phyloP scores from a whole-genome alignment of 1,140 invertebrate species.

The Drosophila pandora region DNA sequence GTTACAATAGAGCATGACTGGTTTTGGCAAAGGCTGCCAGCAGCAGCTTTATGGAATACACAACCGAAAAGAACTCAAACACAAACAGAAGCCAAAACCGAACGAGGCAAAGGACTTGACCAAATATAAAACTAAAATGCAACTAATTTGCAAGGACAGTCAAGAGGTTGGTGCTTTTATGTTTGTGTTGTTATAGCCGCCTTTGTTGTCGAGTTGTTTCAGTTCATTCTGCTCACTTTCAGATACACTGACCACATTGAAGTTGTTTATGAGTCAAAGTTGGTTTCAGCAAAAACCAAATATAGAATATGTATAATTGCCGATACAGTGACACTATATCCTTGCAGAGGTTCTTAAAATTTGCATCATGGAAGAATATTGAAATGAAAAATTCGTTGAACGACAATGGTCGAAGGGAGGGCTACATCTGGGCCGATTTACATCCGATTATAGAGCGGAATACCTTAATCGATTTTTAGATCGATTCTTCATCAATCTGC shows the following conservation, averaged over 20 bases:
- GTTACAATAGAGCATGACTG: conserved; percentile 4
- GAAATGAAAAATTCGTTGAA: too few species aligned
- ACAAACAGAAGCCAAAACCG: conserved; percentile 18
- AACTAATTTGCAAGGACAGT: conserved; percentile 62
- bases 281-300: neutral
- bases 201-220: conserved; percentile 27
- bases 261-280: neutral
- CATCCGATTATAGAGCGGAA: too few species aligned
- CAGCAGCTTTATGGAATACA: conserved; percentile 39
- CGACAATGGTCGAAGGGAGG: too few species aligned
- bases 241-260: conserved; percentile 28
- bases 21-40: conserved; percentile 3
- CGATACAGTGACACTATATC: too few species aligned
- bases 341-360: too few species aligned
- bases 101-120: conserved; percentile 44
- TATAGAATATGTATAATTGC: too few species aligned
- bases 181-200: conserved; percentile 18
- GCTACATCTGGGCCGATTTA: too few species aligned
- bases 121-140: conserved; percentile 67
- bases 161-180: conserved; percentile 1
- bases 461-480: too few species aligned
- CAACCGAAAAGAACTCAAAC: conserved; percentile 1
- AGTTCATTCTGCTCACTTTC: conserved; percentile 18
- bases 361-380: too few species aligned
- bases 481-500: too few species aligned